Base-by-base conservation (phyloP, 2,797 vertebrate genomes). In the Malacoraja senta region DNA sequence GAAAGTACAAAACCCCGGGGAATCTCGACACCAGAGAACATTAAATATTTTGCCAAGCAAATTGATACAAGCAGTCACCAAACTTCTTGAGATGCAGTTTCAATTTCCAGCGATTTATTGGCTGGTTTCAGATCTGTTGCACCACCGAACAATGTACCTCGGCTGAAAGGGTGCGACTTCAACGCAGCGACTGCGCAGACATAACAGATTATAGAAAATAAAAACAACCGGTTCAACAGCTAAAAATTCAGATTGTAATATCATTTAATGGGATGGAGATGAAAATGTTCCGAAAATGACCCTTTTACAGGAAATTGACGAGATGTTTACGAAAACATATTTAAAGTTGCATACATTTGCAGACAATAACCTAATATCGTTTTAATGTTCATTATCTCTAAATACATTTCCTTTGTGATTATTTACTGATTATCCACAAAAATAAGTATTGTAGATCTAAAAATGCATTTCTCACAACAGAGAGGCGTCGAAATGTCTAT, bases 21-120 rank as follows among this genome's bases (percentile, higher is more conserved):
- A 53, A 53, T 74, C 68, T 72, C 90, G 58, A 71, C 65, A 44
- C 90, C 71, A 76, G 21, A 74, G 35, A 92, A 76, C 90, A 92
- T 92, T 92, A 76, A 92, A 92, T 92, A 92, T 92, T 92, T 92
- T 92, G 90, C 90, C 72, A 92, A 92, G 38, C 38, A 92, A 92
- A 92, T 74, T 92, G 90, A 76, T 74, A 91, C 68, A 72, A 92
- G 38, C 90, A 53, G 90, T 35, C 8, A 17, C 29, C 13, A 38
- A 92, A 76, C 90, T 92, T 74, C 44, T 92, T 17, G 32, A 76
- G 90, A n/a, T 13, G 71, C 90, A 58, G 90, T 92, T 53, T 53
- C 90, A 44, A 76, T 92, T 76, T 92, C 90, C 71, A 92, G 72
- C 12, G 35, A 92, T 92, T 72, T 92, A 58, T 35, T 53, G 32